A percentile compares a stretch with the other conserved stretches of the same genome.
Conservation (phyloP, 2,888 invertebrate species). For the Odontomyia ornata region DNA sequence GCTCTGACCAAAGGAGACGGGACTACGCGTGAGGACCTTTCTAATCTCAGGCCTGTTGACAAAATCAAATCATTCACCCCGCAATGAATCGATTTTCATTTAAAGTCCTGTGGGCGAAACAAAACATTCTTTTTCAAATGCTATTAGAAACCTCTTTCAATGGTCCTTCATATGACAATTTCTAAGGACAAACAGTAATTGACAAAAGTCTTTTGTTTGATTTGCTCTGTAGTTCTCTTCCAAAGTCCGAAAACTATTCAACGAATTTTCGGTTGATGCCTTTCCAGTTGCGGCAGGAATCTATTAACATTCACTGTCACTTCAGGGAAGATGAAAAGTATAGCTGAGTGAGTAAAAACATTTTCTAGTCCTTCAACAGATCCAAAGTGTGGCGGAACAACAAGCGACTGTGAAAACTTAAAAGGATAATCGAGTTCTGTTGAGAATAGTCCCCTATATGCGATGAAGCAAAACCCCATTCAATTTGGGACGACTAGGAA, state of each 20-base stretch:
- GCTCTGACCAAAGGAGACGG: neutral
- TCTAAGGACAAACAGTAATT: neutral
- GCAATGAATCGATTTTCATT: conserved; percentile 35
- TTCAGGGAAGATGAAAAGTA: neutral
- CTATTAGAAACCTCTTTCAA: neutral
- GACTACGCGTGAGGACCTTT: neutral
- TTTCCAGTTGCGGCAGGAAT: neutral
- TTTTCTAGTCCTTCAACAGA: neutral
- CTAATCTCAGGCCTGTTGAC: conserved; percentile 41
- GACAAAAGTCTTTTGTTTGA: neutral
- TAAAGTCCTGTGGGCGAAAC: conserved; percentile 33
- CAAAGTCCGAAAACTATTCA: too few species aligned
- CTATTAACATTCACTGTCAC: neutral
- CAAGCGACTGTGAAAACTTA: conserved; percentile 34
- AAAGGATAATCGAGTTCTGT: conserved; percentile 45
- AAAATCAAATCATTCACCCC: conserved; percentile 42
- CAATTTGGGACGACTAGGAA: neutral
- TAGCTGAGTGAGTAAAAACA: neutral
- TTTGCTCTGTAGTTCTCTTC: neutral
- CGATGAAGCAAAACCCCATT: neutral
- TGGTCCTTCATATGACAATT: neutral
- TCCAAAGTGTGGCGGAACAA: conserved; percentile 24
- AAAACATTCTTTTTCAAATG: conserved; percentile 22
- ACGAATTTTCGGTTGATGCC: neutral
- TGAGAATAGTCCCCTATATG: neutral